These are phyloP conservation scores for Aurelia sp. DNA, from an alignment of 30 jellyfish, hydroid and myxozoan genomes.

Conservation along the genomic window DNA sequence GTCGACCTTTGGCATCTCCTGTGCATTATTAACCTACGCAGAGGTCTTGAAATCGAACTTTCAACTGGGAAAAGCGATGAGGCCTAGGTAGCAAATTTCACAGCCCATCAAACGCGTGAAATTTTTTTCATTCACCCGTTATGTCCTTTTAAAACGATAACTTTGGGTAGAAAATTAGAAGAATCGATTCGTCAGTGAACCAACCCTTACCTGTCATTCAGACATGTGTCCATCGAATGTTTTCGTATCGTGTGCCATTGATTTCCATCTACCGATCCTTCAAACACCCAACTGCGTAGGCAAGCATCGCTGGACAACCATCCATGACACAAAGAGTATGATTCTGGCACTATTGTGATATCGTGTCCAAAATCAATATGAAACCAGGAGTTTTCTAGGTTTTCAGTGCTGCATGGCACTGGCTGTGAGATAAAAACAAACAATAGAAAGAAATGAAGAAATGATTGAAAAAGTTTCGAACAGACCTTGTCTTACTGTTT, in stretches of 20 bases:
- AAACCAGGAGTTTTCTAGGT: slow-evolving; percentile 78
- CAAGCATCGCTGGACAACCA: slow-evolving; percentile 78
- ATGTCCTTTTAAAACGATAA: too few species aligned
- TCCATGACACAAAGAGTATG: slow-evolving; percentile 78
- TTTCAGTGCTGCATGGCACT: slow-evolving; percentile 78
- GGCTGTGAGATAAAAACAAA: slow-evolving; percentile 36
- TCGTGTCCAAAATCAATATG: slow-evolving; percentile 71
- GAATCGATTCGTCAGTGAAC: too few species aligned
- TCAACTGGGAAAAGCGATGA: too few species aligned
- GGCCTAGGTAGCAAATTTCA: too few species aligned
- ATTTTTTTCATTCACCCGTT: too few species aligned
- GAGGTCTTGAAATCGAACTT: too few species aligned
- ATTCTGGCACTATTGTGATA: slow-evolving; percentile 45
- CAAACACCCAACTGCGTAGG: slow-evolving; percentile 77
- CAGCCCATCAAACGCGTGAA: too few species aligned
- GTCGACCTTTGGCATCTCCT: too few species aligned
- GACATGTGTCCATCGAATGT: slow-evolving; percentile 69
- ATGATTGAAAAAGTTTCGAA: background rate
- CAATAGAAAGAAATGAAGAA: background rate
- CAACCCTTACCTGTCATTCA: slow-evolving; percentile 55
- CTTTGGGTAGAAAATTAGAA: too few species aligned
- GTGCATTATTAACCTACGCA: too few species aligned
- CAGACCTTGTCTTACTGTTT: background rate
- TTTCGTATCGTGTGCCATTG: slow-evolving; percentile 65
- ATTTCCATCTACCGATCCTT: slow-evolving; percentile 75